Evolutionary conservation across 2,113 vertebrate genomes (phyloP), one percentile per base, ranked within the genome.

Genomic region (Coturnix japonica): DNA sequence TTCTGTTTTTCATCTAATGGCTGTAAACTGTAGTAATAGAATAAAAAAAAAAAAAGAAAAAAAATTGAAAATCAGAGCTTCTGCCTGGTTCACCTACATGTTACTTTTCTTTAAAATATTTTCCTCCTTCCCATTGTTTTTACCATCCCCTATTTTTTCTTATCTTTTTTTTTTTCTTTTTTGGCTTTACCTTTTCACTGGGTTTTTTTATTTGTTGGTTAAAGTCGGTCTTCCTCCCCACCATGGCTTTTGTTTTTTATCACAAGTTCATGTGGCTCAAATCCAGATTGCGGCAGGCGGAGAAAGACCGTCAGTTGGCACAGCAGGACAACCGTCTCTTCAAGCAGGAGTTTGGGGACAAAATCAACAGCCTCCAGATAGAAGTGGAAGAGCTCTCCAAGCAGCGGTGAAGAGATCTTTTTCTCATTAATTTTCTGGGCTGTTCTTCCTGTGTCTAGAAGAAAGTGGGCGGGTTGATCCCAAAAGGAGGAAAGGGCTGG

Each of bases 281-380:
- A 98, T 97, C 98, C 98, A 99, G 99, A 99, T 99, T 98, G 97
- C 98, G 98, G 81, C 98, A 98, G 98, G 98, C 98, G 6, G 98
- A 99, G 97, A 97, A 93, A 86, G 98, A 98, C 81, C 96, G 98
- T 77, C 98, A 98, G 90, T 96, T 98, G 93, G 99, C 99, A 1
- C 84, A 98, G 37, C 98, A 99, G 94, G 99, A 99, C 94, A 99
- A 98, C 96, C 97, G 98, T 9, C 99, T 99, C 97, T 99, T 99
- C 98, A 99, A 99, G 95, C 98, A 98, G 96, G 99, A 99, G 85
- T 99, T 99, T 59, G 99, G 99, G 60, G 99, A 99, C 97, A 99
- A 99, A 97, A 99, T 99, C 88, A 98, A 98, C 97, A 99, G 98
- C 94, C 98, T 99, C 78, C 99, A 99, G 97, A 94, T 96, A 47